Evolutionary conservation across 2,113 vertebrate genomes (phyloP).

Genomic region (Melozone crissalis): DNA sequence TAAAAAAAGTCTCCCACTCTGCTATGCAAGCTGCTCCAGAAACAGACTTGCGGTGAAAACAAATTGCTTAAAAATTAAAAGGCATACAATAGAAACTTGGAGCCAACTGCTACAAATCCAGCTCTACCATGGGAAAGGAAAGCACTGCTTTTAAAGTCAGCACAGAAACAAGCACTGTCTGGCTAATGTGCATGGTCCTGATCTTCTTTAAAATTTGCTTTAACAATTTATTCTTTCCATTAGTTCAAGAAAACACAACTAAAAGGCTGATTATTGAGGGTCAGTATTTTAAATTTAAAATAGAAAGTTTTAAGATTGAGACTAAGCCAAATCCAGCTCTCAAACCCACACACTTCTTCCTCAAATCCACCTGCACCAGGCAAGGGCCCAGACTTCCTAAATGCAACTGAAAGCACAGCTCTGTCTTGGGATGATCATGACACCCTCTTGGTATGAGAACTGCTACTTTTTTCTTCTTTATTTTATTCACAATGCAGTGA

Average conservation of each 20-base stretch:
- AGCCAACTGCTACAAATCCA: not conserved
- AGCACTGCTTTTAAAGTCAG: not conserved
- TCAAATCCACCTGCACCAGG: not conserved
- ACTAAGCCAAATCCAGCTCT: not conserved
- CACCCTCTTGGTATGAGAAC: not conserved
- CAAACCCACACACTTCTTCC: not conserved
- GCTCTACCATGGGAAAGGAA: not conserved
- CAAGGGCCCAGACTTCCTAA: not conserved
- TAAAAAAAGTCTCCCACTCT: not conserved
- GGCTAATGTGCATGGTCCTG: not conserved
- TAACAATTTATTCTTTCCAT: not conserved
- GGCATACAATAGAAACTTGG: constrained; percentile 7
- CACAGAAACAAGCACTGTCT: not conserved
- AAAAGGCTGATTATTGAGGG: not conserved
- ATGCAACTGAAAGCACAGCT: not conserved
- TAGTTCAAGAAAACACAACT: not conserved
- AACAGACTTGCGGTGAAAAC: constrained; percentile 25
- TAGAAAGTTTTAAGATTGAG: not conserved
- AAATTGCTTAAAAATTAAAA: constrained; percentile 33
- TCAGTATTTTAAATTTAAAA: not conserved
- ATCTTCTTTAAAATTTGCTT: not conserved
- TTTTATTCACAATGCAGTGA: not conserved
- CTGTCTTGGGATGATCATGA: not conserved
- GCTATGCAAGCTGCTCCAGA: not conserved
- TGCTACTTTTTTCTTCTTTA: too few relatives aligned